Base-by-base conservation (phyloP, 1,140 invertebrate genomes). In the Lycorma delicatula region DNA sequence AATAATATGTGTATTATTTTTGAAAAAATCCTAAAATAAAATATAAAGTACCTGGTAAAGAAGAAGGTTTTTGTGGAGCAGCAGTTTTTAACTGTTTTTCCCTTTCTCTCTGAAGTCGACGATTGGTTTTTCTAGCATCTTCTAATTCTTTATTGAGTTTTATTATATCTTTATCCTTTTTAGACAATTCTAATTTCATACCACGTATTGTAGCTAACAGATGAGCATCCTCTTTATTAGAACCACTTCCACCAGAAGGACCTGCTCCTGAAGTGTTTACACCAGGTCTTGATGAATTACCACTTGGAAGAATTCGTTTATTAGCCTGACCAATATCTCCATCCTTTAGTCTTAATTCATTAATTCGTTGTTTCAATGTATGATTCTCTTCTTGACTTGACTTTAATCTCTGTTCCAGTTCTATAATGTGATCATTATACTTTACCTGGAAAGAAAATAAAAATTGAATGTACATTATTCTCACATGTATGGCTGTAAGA, bases 171-270 rank as follows among this genome's bases (percentile, higher is more conserved):
- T 86, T 84, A 55, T 89, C 86, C 65, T 87, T 87, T 28, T 80
- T 80, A 6, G 78, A 74, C 34, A 89, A 61, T 67, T 89, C 87
- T 0, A 81, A 67, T 66, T 87, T 84, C 59, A 89, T 71, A 1
- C 85, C 85, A 49, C 87, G 78, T 65, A 90, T 86, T 0, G 86
- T 88, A 0, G 86, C 85, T 12, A 88, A 68, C 7, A 89, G 71
- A 72, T 89, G 85, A 3, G 82, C 75, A 58, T 90, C 85, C 63
- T 87, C 84, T 68, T 85, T 86, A 5, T 50, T 48, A 13, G 29
- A n/a, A n/a, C n/a, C n/a, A n/a, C n/a, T n/a, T n/a, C n/a, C n/a
- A n/a, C n/a, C n/a, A n/a, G n/a, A n/a, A n/a, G n/a, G n/a, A n/a
- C n/a, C n/a, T n/a, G n/a, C n/a, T n/a, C n/a, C n/a, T n/a, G n/a